Base-by-base conservation (phyloP, 1,140 invertebrate species). In the Drosophila kurseongensis region DNA sequence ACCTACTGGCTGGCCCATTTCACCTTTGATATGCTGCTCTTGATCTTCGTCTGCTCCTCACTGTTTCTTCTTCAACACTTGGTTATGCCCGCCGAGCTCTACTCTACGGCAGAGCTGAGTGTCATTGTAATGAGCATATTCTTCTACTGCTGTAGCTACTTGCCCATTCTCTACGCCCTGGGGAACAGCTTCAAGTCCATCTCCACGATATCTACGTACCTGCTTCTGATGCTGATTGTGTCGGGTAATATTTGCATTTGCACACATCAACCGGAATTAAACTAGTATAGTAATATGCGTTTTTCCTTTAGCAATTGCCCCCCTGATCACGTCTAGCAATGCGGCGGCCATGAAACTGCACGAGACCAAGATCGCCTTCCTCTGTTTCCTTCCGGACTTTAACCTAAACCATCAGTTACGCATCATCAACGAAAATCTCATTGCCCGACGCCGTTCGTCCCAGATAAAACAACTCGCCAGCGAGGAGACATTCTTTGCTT, bases 371-470 rank as follows among this genome's bases (percentile, higher is more conserved):
- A 92, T 92, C 3, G 54, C 51, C 5, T 79, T 92, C 13, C 59
- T 92, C 7, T 51, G 75, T 27, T 72, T 92, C 14, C 42, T 92
- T 4, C 92, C 92, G 13, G 92, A 92, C 55, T 92, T 92, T 7
- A 90, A 91, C 75, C 63, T 92, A 14, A 91, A 91, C 42, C 92
- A 92, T 45, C 91, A 92, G 52, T 42, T 92, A 10, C 80, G 85
- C 16, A 54, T 89, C 5, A 89, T 92, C n/a, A 92, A 92, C 47
- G 91, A 92, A 45, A 80, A 89, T 27, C 81, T 92, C 2, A 77
- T 91, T 48, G 66, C 57, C 0, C 61, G 73, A 7, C 55, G 73
- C 8, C 50, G 67, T 29, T 14, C 44, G 1, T 48, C 55, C 13
- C 18, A 59, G 66, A 27, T 54, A 27, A 47, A 42, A 0, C 10